A percentile compares a stretch with the other conserved stretches of the same genome.
Evolutionary conservation across 2,797 vertebrate genomes (phyloP).

Genomic region (Propithecus perrieri): DNA sequence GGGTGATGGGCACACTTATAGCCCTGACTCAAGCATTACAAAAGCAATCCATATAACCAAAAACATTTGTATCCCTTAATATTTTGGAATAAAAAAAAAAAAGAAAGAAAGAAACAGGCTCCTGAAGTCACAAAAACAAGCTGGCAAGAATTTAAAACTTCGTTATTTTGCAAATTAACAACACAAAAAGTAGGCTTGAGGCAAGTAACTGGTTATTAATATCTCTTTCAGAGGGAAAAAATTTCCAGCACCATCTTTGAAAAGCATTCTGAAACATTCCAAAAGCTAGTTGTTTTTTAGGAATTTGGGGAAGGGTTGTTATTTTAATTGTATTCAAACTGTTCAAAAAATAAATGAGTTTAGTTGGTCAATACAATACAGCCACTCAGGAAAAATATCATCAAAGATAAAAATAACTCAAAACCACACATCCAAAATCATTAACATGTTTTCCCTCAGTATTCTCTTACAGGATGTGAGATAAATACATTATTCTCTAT

Average conservation of each 20-base stretch:
- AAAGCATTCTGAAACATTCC: neutral
- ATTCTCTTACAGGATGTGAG: neutral
- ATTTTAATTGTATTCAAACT: slow-evolving; percentile 45
- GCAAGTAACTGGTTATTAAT: neutral
- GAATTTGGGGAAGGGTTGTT: neutral
- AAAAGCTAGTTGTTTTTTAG: neutral
- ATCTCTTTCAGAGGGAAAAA: neutral
- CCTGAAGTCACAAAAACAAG: neutral
- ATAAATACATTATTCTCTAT: slow-evolving; percentile 23
- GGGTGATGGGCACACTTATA: too few species aligned
- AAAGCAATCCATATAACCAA: too few species aligned
- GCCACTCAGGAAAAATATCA: slow-evolving; percentile 3
- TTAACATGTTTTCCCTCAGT: neutral
- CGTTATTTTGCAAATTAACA: slow-evolving; percentile 16
- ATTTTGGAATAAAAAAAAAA: neutral
- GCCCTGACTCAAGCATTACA: too few species aligned
- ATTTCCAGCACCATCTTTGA: neutral
- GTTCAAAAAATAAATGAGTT: slow-evolving; percentile 20
- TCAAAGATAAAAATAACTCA: neutral
- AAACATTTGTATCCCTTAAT: too few species aligned
- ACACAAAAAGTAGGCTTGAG: neutral
- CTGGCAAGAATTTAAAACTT: slow-evolving; percentile 25
- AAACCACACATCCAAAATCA: neutral
- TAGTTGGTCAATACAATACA: neutral
- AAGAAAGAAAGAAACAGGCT: neutral